Percentiles rank a stretch among this genome's conserved stretches.
Evolutionary conservation across 2,797 vertebrate genomes (phyloP).

Genomic region (Clarias fuscus): DNA sequence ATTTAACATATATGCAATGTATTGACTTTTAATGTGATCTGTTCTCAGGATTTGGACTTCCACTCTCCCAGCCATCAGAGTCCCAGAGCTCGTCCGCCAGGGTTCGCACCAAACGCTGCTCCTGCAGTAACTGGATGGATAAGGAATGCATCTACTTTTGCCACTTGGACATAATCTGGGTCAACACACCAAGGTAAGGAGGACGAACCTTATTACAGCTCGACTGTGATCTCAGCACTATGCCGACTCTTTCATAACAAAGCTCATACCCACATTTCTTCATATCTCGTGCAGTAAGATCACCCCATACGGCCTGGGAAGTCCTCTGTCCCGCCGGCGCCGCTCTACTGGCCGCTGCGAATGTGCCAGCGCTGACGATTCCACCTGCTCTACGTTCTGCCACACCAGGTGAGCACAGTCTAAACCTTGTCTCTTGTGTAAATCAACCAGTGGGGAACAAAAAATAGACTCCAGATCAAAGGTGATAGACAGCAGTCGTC

Average conservation of each 20-base stretch:
- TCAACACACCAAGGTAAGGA: conserved; percentile 91
- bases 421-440: conserved; percentile 6
- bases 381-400: conserved; percentile 82
- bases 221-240: not conserved
- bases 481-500: conserved; percentile 24
- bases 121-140: conserved; percentile 90
- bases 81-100: conserved; percentile 46
- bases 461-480: not conserved
- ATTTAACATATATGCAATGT: too few relatives aligned
- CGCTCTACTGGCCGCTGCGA: conserved; percentile 80
- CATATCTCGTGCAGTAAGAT: conserved; percentile 67
- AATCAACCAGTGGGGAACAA: not conserved
- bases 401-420: conserved; percentile 64
- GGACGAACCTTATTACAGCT: not conserved
- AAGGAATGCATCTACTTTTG: conserved; percentile 97
- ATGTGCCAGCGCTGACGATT: conserved; percentile 73
- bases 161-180: conserved; percentile 96
- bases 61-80: conserved; percentile 53
- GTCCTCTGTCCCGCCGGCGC: conserved; percentile 75
- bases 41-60: conserved; percentile 74
- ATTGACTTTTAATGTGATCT: conserved; percentile 43
- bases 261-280: not conserved
- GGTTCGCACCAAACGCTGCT: conserved; percentile 84
- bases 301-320: conserved; percentile 87
- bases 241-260: not conserved